Conservation (phyloP, 1,140 invertebrate species). For the Scaptomyza montana region DNA sequence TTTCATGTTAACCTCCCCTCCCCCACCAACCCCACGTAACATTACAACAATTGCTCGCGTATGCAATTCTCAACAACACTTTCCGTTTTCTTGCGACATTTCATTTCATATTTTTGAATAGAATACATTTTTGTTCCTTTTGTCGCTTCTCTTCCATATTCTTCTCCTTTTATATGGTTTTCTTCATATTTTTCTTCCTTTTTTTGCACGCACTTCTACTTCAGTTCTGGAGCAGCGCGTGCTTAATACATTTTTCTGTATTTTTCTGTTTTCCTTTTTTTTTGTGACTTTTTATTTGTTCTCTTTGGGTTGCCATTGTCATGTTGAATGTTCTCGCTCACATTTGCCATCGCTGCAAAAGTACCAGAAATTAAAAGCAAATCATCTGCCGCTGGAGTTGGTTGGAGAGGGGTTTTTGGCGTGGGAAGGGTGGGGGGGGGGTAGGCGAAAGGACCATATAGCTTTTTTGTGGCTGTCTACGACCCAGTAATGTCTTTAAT, state of each 20-base stretch:
- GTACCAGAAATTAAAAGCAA: slow-evolving; percentile 70
- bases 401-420: not conserved
- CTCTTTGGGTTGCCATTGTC: slow-evolving; percentile 21
- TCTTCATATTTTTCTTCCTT: slow-evolving; percentile 5
- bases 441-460: not conserved
- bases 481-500: slow-evolving; percentile 1
- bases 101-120: slow-evolving; percentile 78
- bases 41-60: slow-evolving; percentile 63
- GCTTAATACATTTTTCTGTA: slow-evolving; percentile 68
- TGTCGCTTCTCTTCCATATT: slow-evolving; percentile 1
- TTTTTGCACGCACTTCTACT: slow-evolving; percentile 56
- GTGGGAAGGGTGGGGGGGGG: no score
- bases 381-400: slow-evolving; percentile 51
- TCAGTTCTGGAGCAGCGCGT: slow-evolving; percentile 46
- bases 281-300: slow-evolving; percentile 13
- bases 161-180: not conserved
- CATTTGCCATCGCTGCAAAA: slow-evolving; percentile 60
- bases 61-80: slow-evolving; percentile 75
- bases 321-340: slow-evolving; percentile 50
- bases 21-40: not conserved
- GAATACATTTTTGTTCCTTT: slow-evolving; percentile 60
- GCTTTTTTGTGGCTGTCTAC: slow-evolving; percentile 9
- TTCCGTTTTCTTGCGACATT: slow-evolving; percentile 58
- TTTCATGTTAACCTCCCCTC: slow-evolving; percentile 40
- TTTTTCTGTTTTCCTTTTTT: slow-evolving; percentile 33